These are phyloP conservation scores for Drosophila birchii DNA, from an alignment of 2,888 invertebrate species.

Conservation along the genomic window DNA sequence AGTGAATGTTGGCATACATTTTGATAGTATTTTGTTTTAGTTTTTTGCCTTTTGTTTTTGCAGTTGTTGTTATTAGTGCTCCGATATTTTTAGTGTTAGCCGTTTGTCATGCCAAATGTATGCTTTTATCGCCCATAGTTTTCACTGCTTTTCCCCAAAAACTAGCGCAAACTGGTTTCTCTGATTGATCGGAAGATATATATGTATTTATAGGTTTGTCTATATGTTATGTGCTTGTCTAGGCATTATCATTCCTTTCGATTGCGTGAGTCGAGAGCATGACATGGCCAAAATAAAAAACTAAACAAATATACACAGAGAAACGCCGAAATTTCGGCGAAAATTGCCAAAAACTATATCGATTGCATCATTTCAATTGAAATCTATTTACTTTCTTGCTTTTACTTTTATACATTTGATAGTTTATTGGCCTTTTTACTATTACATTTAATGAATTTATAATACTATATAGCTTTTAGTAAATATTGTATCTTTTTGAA, in stretches of 20 bases:
- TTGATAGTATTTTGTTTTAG: conserved; percentile 61
- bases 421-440: conserved; percentile 2
- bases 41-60: conserved; percentile 9
- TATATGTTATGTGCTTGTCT: conserved; percentile 5
- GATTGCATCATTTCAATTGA: conserved; percentile 60
- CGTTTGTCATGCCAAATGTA: conserved; percentile 41
- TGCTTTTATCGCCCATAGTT: conserved; percentile 43
- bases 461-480: no score
- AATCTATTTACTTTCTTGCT: conserved; percentile 9
- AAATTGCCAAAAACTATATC: conserved; percentile 44
- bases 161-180: conserved; percentile 27
- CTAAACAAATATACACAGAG: conserved; percentile 15
- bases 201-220: not conserved
- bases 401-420: not conserved
- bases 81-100: conserved; percentile 32
- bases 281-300: conserved; percentile 35
- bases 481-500: no score
- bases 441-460: not conserved
- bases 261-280: conserved; percentile 36
- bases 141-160: conserved; percentile 28
- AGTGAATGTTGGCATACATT: conserved; percentile 58
- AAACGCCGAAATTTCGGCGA: conserved; percentile 24
- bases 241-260: conserved; percentile 42
- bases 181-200: conserved; percentile 36
- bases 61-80: not conserved